Evolutionary conservation across 2,797 vertebrate species (phyloP).

Genomic region (Octomys mimax): DNA sequence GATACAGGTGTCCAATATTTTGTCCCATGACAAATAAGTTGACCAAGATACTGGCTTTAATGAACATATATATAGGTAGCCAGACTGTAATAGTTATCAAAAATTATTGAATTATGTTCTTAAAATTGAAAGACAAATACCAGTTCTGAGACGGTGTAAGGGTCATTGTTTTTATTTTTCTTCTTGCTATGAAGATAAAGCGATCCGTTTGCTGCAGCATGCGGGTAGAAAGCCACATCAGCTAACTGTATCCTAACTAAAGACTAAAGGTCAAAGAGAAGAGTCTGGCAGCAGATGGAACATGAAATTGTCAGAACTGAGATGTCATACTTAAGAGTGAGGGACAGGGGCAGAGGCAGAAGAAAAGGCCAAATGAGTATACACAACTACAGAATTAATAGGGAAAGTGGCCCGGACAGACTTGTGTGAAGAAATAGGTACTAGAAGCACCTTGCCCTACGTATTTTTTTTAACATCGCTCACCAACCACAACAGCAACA

Average conservation of each 20-base stretch:
- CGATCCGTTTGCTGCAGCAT: background rate
- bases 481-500: background rate
- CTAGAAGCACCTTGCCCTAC: background rate
- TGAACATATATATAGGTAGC: background rate
- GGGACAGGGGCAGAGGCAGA: background rate
- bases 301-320: background rate
- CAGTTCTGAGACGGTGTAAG: background rate
- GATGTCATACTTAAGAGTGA: background rate
- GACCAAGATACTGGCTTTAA: background rate
- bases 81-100: background rate
- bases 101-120: constrained; percentile 1
- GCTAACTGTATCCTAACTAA: background rate
- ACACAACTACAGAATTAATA: background rate
- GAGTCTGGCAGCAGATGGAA: background rate
- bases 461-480: background rate
- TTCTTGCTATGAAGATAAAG: constrained; percentile 3
- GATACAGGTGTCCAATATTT: background rate
- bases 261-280: constrained; percentile 29
- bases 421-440: background rate
- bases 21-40: background rate
- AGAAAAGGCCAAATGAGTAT: background rate
- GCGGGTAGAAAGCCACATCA: background rate
- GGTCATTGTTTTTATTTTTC: background rate
- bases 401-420: background rate
- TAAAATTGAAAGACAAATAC: constrained; percentile 16